phyloP scores from a whole-genome alignment of 1,140 invertebrate species.

The Oreohelix idahoensis region DNA sequence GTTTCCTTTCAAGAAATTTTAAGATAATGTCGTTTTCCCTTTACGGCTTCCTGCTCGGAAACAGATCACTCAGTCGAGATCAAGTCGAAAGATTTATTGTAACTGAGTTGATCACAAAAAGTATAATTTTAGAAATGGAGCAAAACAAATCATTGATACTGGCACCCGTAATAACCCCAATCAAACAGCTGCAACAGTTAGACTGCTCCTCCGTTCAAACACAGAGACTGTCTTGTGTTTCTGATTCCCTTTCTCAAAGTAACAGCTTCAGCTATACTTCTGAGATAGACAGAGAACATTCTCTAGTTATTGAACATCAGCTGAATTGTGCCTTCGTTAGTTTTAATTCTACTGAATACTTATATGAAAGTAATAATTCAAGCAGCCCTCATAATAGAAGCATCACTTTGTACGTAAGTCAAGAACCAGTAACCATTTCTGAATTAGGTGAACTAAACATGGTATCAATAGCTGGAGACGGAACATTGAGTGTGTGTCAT shows the following conservation, averaged over 20 bases:
- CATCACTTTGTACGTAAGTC: neutral
- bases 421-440: neutral
- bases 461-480: slow-evolving; percentile 3
- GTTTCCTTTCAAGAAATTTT: neutral
- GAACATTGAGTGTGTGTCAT: slow-evolving; percentile 9
- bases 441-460: neutral
- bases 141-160: neutral
- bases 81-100: neutral
- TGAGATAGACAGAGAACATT: neutral
- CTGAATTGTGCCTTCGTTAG: neutral
- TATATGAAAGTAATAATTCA: neutral
- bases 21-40: neutral
- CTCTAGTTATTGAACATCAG: neutral
- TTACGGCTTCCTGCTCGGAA: neutral
- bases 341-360: neutral
- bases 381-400: neutral
- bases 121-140: neutral
- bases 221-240: neutral
- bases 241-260: neutral
- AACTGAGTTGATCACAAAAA: neutral
- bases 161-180: neutral
- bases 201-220: neutral
- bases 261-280: neutral
- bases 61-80: neutral
- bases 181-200: neutral